Evolutionary conservation across 2,888 invertebrate genomes (phyloP).

Genomic region (Rhagonycha fulva): DNA sequence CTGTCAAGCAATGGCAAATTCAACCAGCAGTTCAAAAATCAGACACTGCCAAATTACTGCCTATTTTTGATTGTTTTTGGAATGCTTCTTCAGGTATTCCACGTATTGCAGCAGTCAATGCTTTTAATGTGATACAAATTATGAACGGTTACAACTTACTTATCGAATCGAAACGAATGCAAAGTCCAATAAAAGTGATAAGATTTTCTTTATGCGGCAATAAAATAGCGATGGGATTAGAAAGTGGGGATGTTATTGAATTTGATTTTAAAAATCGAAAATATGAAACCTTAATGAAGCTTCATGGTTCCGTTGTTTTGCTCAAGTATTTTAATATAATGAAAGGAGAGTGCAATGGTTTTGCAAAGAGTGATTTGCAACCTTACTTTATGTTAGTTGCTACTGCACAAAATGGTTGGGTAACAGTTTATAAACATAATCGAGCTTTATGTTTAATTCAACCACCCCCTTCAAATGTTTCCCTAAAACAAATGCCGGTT

Average conservation of each 20-base stretch:
- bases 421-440: slow-evolving; percentile 19
- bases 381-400: slow-evolving; percentile 19
- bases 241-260: slow-evolving; percentile 42
- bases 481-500: slow-evolving; percentile 17
- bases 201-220: slow-evolving; percentile 46
- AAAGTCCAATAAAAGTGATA: slow-evolving; percentile 39
- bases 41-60: slow-evolving; percentile 32
- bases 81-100: slow-evolving; percentile 18
- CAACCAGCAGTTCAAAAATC: slow-evolving; percentile 37
- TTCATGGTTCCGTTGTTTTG: slow-evolving; percentile 36
- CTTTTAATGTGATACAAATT: slow-evolving; percentile 42
- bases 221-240: slow-evolving; percentile 45
- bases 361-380: not conserved
- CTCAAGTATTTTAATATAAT: slow-evolving; percentile 36
- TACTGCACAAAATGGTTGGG: slow-evolving; percentile 27
- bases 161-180: slow-evolving; percentile 39
- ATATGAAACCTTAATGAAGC: slow-evolving; percentile 33
- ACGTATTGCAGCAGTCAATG: slow-evolving; percentile 36
- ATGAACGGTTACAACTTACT: slow-evolving; percentile 41
- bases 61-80: slow-evolving; percentile 43
- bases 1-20: slow-evolving; percentile 46
- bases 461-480: slow-evolving; percentile 1
- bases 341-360: slow-evolving; percentile 3
- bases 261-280: slow-evolving; percentile 41
- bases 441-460: slow-evolving; percentile 19